These are phyloP conservation scores for Chondrosia reniformis DNA, from an alignment of 37 sponge, comb jelly and placozoan species.

Conservation along the genomic window DNA sequence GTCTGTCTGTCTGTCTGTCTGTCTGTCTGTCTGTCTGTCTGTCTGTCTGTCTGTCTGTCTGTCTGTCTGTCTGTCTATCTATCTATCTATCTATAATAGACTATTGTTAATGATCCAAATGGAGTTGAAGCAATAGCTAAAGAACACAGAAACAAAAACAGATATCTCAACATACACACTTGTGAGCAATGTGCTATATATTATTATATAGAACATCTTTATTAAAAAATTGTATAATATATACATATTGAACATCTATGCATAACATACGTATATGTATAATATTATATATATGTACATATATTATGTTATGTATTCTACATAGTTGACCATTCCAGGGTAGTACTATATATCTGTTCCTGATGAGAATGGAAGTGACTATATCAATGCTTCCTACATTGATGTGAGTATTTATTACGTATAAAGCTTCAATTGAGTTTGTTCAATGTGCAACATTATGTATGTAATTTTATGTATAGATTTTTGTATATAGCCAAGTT, in stretches of 20 bases:
- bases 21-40: neutral
- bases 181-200: constrained; percentile 5
- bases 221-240: neutral
- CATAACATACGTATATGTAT: neutral
- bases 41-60: neutral
- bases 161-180: neutral
- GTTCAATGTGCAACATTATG: neutral
- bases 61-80: neutral
- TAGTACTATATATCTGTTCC: neutral
- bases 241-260: no score
- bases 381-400: neutral
- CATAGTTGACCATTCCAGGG: neutral
- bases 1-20: neutral
- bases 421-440: no score
- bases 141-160: neutral
- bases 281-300: neutral
- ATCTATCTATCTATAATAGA: neutral
- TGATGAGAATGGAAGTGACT: neutral
- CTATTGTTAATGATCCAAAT: neutral
- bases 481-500: neutral
- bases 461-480: neutral
- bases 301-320: neutral
- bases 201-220: no score
- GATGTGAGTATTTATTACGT: neutral
- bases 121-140: neutral